Base-by-base conservation (phyloP, 2,113 vertebrate genomes). In the Heteronetta atricapilla region DNA sequence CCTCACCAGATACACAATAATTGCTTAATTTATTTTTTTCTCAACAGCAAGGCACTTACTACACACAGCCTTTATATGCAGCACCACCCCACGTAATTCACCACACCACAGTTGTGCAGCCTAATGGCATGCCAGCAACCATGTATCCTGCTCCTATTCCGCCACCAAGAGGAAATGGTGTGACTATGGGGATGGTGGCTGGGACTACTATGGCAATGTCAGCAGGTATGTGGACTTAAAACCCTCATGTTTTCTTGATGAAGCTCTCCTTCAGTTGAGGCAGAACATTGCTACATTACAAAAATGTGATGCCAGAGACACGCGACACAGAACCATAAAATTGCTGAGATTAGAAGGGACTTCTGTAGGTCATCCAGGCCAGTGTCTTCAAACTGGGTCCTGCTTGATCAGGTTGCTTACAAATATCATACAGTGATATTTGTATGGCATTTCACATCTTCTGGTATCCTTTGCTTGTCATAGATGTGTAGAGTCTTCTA, bases 121-220 rank as follows among this genome's bases (percentile, higher is more conserved):
- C 99, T 34, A 99, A 99, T 3, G 99, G 99, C 94, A 99, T 99
- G 99, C 99, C 99, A 18, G 98, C 99, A 1, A 98, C 99, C 1
- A 98, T 99, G 98, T 99, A 99, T 69, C 98, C 99, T 85, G 99
- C 98, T 22, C 97, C 98, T 0, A 98, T 99, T 82, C 98, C 97
- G 2, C 97, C 98, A 2, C 98, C 98, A 3, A 98, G 99, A 89
- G 98, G 97, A 66, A 99, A 98, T 0, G 98, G 99, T 8, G 98
- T 99, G 38, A 96, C 99, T 88, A 99, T 99, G 99, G 99, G 99
- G 44, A 99, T 99, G 99, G 99, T 99, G 92, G 99, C 99, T 76
- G 99, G 99, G 96, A 99, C 99, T 75, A 99, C 99, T 11, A 99
- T 99, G 99, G 99, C 99, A 95, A 99, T 99, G 99, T 99, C 99